Evolutionary conservation across 2,888 invertebrate genomes (phyloP).

Genomic region (Drosophila multiciliata): DNA sequence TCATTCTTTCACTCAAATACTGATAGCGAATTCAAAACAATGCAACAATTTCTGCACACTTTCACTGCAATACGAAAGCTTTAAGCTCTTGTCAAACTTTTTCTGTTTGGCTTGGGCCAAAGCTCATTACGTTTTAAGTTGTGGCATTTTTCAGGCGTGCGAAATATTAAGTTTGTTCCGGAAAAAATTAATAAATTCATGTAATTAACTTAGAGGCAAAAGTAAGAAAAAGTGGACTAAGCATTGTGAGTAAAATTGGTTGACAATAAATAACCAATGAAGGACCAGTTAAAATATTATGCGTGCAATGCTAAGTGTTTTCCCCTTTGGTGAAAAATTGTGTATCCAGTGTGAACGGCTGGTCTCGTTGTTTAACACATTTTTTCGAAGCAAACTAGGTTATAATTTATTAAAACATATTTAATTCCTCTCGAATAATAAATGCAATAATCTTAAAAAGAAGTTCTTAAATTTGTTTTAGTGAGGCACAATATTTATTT

Average conservation of each 20-base stretch:
- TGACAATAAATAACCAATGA: conserved; percentile 21
- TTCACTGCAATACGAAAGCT: conserved; percentile 64
- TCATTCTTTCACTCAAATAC: conserved; percentile 4
- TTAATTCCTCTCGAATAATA: neutral
- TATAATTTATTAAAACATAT: neutral
- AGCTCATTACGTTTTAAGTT: conserved; percentile 66
- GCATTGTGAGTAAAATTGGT: conserved; percentile 6
- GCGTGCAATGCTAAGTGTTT: conserved; percentile 18
- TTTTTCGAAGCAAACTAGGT: conserved; percentile 2
- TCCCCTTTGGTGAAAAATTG: conserved; percentile 60
- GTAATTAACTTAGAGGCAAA: neutral
- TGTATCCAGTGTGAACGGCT: conserved; percentile 61
- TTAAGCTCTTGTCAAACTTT: conserved; percentile 45
- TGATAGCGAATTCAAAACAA: conserved; percentile 62
- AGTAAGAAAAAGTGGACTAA: conserved; percentile 7
- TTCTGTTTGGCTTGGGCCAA: conserved; percentile 36
- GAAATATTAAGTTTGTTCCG: conserved; percentile 36
- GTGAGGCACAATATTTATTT: neutral
- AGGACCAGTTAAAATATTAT: conserved; percentile 9
- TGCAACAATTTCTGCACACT: conserved; percentile 74
- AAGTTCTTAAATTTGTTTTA: neutral
- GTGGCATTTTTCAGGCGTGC: conserved; percentile 73
- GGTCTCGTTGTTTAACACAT: conserved; percentile 5
- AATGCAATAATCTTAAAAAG: neutral
- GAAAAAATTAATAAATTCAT: conserved; percentile 27